Conservation (phyloP, 2,797 vertebrate species). For the Clarias pachynema region DNA sequence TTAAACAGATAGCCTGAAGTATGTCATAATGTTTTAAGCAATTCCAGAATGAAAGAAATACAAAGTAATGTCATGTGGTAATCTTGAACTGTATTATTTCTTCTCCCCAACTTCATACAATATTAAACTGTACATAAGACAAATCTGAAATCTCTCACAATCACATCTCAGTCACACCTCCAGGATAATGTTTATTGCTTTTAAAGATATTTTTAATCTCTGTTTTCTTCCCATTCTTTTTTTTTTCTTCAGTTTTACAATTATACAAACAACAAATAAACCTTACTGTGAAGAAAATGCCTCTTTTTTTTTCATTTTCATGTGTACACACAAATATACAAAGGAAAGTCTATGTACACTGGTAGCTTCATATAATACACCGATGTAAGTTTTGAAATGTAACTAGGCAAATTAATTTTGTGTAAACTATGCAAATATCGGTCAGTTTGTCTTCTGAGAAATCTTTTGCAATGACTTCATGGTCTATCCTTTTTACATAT, state of each 20-base stretch:
- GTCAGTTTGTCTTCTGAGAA: neutral
- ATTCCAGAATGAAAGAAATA: slow-evolving; percentile 9
- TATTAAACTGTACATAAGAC: slow-evolving; percentile 40
- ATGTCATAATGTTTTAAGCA: neutral
- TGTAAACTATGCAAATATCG: slow-evolving; percentile 7
- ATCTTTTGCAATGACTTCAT: neutral
- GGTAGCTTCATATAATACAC: slow-evolving; percentile 64
- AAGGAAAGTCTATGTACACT: slow-evolving; percentile 79
- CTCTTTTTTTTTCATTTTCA: slow-evolving; percentile 61
- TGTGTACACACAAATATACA: slow-evolving; percentile 76
- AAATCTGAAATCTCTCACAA: slow-evolving; percentile 54
- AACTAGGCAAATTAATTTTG: slow-evolving; percentile 36
- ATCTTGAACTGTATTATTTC: slow-evolving; percentile 26
- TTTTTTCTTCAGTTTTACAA: slow-evolving; percentile 77
- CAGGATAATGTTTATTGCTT: slow-evolving; percentile 87
- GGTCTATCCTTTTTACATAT: neutral
- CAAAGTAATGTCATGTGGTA: slow-evolving; percentile 1
- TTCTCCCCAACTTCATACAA: slow-evolving; percentile 19
- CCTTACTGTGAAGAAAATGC: slow-evolving; percentile 71
- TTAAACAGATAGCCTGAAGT: neutral
- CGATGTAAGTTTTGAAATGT: slow-evolving; percentile 53
- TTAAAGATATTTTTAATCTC: slow-evolving; percentile 78
- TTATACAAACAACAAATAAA: slow-evolving; percentile 74
- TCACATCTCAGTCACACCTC: slow-evolving; percentile 62
- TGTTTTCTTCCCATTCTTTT: slow-evolving; percentile 68